Evolutionary conservation across 1,140 invertebrate genomes (phyloP).

Genomic region (Drosophila sechellia): DNA sequence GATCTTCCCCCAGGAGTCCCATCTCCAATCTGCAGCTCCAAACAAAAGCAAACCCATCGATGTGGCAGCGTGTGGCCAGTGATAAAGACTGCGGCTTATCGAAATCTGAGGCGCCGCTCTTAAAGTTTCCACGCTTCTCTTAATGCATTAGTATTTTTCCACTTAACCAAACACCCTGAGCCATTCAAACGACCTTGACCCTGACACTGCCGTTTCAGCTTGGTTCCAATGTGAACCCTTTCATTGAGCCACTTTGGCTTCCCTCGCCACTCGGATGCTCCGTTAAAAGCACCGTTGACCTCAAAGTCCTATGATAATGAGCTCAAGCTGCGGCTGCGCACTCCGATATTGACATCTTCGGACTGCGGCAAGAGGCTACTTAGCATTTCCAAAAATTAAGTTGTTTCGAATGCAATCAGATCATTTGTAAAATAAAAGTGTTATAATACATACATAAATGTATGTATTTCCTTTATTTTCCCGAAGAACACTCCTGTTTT

Average conservation of each 20-base stretch:
- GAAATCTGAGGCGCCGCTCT: background rate
- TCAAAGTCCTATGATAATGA: constrained; percentile 38
- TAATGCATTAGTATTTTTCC: constrained; percentile 54
- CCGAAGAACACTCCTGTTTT: background rate
- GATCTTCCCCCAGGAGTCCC: constrained; percentile 8
- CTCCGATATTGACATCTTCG: constrained; percentile 2
- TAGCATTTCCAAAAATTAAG: too few relatives aligned
- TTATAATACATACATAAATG: too few relatives aligned
- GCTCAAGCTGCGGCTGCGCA: constrained; percentile 17
- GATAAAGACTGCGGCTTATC: background rate
- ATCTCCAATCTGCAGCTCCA: background rate
- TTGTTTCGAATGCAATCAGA: too few relatives aligned
- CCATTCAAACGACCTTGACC: constrained; percentile 47
- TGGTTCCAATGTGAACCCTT: constrained; percentile 34
- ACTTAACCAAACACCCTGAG: constrained; percentile 17
- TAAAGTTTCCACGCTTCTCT: constrained; percentile 54
- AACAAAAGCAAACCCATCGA: constrained; percentile 5
- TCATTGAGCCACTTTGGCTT: constrained; percentile 29
- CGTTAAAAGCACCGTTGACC: constrained; percentile 76
- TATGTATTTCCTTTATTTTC: too few relatives aligned
- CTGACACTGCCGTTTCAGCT: constrained; percentile 49
- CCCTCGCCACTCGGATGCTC: constrained; percentile 32
- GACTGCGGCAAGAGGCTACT: background rate
- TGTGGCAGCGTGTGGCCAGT: background rate
- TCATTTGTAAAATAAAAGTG: background rate